phyloP scores from a whole-genome alignment of 2,113 vertebrate species.

The Silurus asotus region DNA sequence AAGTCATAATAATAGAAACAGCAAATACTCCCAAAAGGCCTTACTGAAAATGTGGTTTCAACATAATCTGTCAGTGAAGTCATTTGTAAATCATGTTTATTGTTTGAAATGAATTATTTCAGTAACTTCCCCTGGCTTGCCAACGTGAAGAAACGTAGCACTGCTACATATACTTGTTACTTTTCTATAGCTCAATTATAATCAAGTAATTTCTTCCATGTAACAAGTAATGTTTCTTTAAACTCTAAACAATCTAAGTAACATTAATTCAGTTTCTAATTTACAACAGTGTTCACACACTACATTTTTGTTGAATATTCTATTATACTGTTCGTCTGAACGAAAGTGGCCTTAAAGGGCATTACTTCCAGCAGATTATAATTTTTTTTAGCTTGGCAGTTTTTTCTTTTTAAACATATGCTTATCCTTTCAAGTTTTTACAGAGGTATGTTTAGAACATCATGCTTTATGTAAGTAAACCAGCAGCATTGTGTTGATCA shows the following conservation, averaged over 20 bases:
- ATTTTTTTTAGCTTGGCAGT: background rate
- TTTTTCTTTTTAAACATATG: background rate
- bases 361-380: background rate
- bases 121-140: background rate
- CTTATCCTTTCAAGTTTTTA: background rate
- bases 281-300: slow-evolving; percentile 29
- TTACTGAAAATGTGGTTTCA: background rate
- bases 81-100: background rate
- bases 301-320: background rate
- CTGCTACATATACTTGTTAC: background rate
- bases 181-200: background rate
- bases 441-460: background rate
- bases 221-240: background rate
- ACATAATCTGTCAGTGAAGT: background rate
- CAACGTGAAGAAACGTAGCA: background rate
- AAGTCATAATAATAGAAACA: background rate
- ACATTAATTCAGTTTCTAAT: background rate
- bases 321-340: background rate
- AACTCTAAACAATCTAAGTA: background rate
- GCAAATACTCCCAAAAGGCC: background rate
- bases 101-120: background rate
- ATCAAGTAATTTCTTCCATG: background rate
- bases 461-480: slow-evolving; percentile 41
- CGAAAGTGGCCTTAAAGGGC: background rate
- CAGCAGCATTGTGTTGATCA: background rate